Percentiles rank a stretch among this genome's conserved stretches.
These are phyloP conservation scores for Diphyllodes magnificus DNA, from an alignment of 2,113 vertebrate species.

Conservation along the genomic window DNA sequence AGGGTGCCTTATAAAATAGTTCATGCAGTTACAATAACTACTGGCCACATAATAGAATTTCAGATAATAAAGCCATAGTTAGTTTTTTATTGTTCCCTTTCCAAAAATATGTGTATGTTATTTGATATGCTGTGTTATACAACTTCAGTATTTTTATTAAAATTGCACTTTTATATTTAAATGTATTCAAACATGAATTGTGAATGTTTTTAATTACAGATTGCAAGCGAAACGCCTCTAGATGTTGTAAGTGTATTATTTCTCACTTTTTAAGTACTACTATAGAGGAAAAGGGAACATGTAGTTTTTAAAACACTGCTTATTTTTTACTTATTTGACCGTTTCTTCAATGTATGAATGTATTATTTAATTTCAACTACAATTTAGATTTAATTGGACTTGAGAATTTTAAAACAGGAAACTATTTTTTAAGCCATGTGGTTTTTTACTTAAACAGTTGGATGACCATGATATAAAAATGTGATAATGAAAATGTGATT, in stretches of 20 bases:
- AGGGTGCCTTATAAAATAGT: background rate
- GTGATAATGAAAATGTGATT: background rate
- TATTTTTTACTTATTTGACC: background rate
- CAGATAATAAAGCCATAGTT: background rate
- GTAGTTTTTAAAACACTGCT: background rate
- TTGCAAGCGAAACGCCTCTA: conserved; percentile 94
- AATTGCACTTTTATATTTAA: conserved; percentile 4
- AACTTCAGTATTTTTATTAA: background rate
- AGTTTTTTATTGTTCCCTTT: background rate
- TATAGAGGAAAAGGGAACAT: background rate
- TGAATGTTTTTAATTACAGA: conserved; percentile 77
- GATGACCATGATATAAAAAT: background rate
- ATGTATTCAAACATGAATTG: background rate
- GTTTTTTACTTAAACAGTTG: background rate
- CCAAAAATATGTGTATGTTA: background rate
- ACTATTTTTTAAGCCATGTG: background rate
- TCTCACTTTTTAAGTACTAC: background rate
- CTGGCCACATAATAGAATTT: background rate
- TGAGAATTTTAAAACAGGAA: background rate
- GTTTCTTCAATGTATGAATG: background rate
- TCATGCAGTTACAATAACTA: background rate
- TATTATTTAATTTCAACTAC: background rate
- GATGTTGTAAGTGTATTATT: conserved; percentile 89
- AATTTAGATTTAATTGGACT: background rate
- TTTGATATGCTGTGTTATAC: background rate